Conservation (phyloP, 2,888 invertebrate genomes). For the Ichneumon xanthorius region DNA sequence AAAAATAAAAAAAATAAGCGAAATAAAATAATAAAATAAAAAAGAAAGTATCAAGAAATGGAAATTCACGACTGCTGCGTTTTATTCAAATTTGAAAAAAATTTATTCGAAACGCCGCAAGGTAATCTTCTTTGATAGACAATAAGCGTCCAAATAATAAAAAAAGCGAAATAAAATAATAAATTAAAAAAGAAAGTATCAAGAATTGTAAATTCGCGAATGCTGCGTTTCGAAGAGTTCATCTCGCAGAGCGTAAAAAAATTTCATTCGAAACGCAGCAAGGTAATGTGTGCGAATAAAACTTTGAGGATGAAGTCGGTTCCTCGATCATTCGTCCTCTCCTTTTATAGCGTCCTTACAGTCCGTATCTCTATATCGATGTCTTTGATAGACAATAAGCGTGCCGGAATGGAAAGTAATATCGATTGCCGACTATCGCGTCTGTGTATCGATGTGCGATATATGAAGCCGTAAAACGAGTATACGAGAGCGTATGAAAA, state of each 20-base stretch:
- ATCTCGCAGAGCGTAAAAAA: neutral
- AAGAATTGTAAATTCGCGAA: too few relatives aligned
- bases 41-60: too few relatives aligned
- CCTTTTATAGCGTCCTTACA: neutral
- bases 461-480: slow-evolving; percentile 15
- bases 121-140: neutral
- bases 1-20: too few relatives aligned
- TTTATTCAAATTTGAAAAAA: too few relatives aligned
- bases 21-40: too few relatives aligned
- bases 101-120: neutral
- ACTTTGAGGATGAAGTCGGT: neutral
- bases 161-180: too few relatives aligned
- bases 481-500: slow-evolving; percentile 51
- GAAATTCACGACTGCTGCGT: too few relatives aligned
- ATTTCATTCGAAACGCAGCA: neutral
- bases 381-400: neutral
- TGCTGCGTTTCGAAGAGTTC: too few relatives aligned
- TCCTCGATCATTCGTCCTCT: neutral
- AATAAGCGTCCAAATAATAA: too few relatives aligned
- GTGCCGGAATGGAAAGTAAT: slow-evolving; percentile 38
- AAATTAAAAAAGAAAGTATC: too few relatives aligned
- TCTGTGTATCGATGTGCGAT: slow-evolving; percentile 1
- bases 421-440: slow-evolving; percentile 40
- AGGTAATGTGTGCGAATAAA: neutral
- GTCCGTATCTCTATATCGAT: slow-evolving; percentile 1